phyloP scores from a whole-genome alignment of 2,113 vertebrate genomes.

The Zosterops japonicus region DNA sequence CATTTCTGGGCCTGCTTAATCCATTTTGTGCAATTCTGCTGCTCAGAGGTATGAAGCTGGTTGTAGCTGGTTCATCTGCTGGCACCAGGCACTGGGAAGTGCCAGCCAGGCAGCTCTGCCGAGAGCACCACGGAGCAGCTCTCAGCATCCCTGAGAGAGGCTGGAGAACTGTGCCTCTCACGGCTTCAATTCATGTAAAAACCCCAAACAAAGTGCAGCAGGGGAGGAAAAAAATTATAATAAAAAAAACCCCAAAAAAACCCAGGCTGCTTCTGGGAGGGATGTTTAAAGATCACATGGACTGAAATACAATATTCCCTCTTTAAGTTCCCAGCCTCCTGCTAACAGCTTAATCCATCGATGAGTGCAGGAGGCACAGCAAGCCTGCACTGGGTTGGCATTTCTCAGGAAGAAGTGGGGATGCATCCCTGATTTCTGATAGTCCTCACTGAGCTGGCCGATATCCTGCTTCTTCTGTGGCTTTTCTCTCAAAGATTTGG shows the following conservation, averaged over 20 bases:
- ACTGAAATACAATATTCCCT: conserved; percentile 41
- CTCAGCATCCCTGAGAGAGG: neutral
- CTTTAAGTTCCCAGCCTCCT: conserved; percentile 37
- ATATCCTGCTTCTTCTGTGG: neutral
- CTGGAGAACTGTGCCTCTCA: neutral
- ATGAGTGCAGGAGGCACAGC: neutral
- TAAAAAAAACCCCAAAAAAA: neutral
- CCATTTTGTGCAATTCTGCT: conserved; percentile 9
- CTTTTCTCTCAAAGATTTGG: neutral
- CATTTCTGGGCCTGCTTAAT: conserved; percentile 15
- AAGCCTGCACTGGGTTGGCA: neutral
- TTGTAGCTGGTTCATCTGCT: conserved; percentile 19
- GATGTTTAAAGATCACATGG: conserved; percentile 19
- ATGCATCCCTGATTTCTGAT: neutral
- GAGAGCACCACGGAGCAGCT: neutral
- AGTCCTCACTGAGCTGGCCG: neutral
- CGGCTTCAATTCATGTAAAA: neutral
- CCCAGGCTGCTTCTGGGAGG: neutral
- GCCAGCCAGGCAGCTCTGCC: neutral
- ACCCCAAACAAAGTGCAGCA: neutral
- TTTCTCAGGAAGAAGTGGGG: neutral
- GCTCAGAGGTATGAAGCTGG: conserved; percentile 6
- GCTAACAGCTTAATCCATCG: conserved; percentile 37
- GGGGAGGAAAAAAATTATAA: too few relatives aligned
- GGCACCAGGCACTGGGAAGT: neutral